A percentile compares a stretch with the other conserved stretches of the same genome.
Conservation (phyloP, 1,140 invertebrate genomes). For the Drosophila melanica region DNA sequence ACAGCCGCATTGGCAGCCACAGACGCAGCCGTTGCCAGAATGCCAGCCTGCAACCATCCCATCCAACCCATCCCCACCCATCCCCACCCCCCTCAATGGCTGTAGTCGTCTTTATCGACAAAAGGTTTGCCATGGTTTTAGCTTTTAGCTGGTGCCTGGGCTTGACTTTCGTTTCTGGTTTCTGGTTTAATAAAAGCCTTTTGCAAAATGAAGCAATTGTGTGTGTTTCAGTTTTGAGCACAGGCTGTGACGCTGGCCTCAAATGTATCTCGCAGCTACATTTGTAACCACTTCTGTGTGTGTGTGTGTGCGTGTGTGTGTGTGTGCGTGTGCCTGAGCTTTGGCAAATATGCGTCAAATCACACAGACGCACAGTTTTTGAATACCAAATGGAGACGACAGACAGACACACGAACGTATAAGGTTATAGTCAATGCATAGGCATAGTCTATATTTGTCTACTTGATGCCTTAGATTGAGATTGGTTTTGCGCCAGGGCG, state of each 20-base stretch:
- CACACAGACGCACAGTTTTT: constrained; percentile 80
- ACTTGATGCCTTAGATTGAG: constrained; percentile 76
- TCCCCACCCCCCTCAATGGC: neutral
- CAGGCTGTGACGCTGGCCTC: constrained; percentile 45
- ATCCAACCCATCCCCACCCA: neutral
- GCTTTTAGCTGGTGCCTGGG: constrained; percentile 20
- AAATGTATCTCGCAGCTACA: constrained; percentile 40
- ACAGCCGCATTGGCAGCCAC: constrained; percentile 23
- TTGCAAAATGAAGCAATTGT: constrained; percentile 79
- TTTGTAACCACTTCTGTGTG: constrained; percentile 19
- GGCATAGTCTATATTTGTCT: constrained; percentile 78
- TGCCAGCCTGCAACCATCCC: neutral
- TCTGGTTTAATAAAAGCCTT: constrained; percentile 81
- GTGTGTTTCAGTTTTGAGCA: constrained; percentile 65
- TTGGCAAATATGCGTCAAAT: constrained; percentile 81
- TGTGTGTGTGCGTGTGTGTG: constrained; percentile 29
- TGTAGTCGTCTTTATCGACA: constrained; percentile 58
- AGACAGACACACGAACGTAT: constrained; percentile 19
- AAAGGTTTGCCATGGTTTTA: constrained; percentile 44
- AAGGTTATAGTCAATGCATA: constrained; percentile 35
- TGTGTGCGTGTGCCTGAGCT: constrained; percentile 33
- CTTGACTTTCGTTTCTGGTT: constrained; percentile 48
- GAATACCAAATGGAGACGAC: constrained; percentile 75
- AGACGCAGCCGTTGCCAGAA: constrained; percentile 33
- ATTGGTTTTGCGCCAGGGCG: constrained; percentile 62